Evolutionary conservation across 2,113 vertebrate genomes (phyloP), one percentile per base, ranked within the genome.

Genomic region (Butorides virescens): DNA sequence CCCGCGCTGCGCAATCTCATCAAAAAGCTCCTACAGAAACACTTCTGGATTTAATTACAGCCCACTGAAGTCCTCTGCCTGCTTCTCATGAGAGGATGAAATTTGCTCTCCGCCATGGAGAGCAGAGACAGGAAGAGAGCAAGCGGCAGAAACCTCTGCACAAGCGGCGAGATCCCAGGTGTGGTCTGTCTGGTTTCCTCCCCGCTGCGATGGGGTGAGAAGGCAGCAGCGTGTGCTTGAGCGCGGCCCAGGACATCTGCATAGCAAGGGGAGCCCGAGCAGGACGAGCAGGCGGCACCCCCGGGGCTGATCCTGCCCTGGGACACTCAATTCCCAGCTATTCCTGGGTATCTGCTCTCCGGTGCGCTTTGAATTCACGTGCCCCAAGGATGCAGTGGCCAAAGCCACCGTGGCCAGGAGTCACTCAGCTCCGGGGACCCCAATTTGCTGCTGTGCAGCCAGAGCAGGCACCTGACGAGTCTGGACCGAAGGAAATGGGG

Each of bases 361-460:
- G 0, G 14, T 14, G n/a, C 0, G 1, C 46, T 61, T 12, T 3
- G 75, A 11, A 21, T 16, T n/a, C 6, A 3, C 0, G 2, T 9
- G 42, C 9, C 25, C 44, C 56, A 0, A 1, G 6, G 18, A 4
- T 15, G 84, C 30, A 7, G 12, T 1, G 16, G 81, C 53, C 66
- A 42, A 66, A 58, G 86, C 15, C 59, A 23, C 27, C 1, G 2
- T 4, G 34, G 56, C 56, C 68, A 36, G 44, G 55, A n/a, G 37
- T 55, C n/a, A 3, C 44, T 17, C 0, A 2, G 76, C 34, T 13
- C 44, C 2, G 3, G 59, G 58, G 56, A 23, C 62, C 3, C 0
- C 0, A 0, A 6, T 26, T 42, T 42, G 68, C 19, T 0, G 9
- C 53, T 1, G n/a, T 5, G 58, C 65, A 23, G 77, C 72, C 4